Evolutionary conservation across 2,113 vertebrate genomes (phyloP), one percentile per base, ranked within the genome.

Genomic region (Chelonoidis abingdonii): DNA sequence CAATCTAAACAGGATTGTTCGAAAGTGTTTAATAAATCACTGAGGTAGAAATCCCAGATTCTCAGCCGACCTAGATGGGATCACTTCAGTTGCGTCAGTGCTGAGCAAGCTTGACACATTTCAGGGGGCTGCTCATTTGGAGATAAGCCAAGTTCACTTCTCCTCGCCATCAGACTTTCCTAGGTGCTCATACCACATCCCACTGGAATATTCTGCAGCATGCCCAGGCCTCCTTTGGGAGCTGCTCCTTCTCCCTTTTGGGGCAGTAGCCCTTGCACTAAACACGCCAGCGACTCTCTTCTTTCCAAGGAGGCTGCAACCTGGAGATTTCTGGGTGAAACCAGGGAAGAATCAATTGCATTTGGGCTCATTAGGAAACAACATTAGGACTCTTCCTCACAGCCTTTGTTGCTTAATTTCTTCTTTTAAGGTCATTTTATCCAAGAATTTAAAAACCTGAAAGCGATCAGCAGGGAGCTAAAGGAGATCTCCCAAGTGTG

Each of bases 1-100:
- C 96, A 97, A 95, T 50, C 89, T 79, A 95, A 97, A 96, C 95
- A 96, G 21, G 12, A 92, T 82, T 49, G 79, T 75, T 93, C 92
- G 86, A 89, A 93, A 92, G 87, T 92, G 92, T 91, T 81, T 88
- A 91, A 92, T 94, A 82, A 89, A 92, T 92, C 93, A 89, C 86
- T 90, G 89, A 44, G 65, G 41, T 0, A 87, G 88, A 96, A 91
- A 95, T 82, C 92, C 79, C 90, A 24, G 53, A 92, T 91, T 92
- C 93, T 75, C 90, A 91, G 87, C 89, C 93, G 96, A 93, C 95
- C 87, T 65, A 81, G 65, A 86, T 91, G 86, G 89, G 91, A n/a
- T 91, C 7, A 10, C 80, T 87, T 81, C 86, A 88, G 83, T 85
- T 41, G 57, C 84, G 53, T 81, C 95, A 89, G 81, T 35, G 87